Conservation (phyloP, 2,113 vertebrate species). For the Galbula dea region DNA sequence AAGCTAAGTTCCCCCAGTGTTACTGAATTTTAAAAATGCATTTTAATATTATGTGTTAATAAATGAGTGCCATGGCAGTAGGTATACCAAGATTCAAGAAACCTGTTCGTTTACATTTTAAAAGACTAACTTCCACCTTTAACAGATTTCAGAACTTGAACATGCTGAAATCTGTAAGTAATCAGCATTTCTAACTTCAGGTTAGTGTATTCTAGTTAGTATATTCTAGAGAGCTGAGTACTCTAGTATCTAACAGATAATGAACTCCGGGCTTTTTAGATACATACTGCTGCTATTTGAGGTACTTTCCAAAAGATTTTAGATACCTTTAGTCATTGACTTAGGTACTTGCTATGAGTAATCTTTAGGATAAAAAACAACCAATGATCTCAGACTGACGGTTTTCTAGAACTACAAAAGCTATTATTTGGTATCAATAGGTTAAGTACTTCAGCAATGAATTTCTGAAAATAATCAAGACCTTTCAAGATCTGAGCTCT, state of each 20-base stretch:
- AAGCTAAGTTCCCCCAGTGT: neutral
- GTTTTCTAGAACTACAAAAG: neutral
- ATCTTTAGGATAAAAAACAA: neutral
- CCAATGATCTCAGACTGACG: neutral
- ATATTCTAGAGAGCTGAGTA: neutral
- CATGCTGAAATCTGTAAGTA: neutral
- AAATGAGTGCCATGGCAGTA: neutral
- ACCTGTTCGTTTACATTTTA: neutral
- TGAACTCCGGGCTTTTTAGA: neutral
- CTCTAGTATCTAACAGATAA: neutral
- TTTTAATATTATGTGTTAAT: neutral
- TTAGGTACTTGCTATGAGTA: neutral
- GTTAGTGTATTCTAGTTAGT: neutral
- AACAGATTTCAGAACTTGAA: neutral
- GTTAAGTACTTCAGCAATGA: slow-evolving; percentile 7
- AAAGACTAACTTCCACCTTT: neutral
- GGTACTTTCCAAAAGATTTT: neutral
- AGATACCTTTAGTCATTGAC: neutral
- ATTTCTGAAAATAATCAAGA: slow-evolving; percentile 19
- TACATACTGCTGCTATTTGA: neutral
- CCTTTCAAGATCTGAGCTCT: neutral
- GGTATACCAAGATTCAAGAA: neutral
- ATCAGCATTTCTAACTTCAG: neutral
- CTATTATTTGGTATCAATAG: slow-evolving; percentile 1
- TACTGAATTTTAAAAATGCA: neutral